phyloP scores from a whole-genome alignment of 2,888 invertebrate species.

The Psylliodes chrysocephalus region DNA sequence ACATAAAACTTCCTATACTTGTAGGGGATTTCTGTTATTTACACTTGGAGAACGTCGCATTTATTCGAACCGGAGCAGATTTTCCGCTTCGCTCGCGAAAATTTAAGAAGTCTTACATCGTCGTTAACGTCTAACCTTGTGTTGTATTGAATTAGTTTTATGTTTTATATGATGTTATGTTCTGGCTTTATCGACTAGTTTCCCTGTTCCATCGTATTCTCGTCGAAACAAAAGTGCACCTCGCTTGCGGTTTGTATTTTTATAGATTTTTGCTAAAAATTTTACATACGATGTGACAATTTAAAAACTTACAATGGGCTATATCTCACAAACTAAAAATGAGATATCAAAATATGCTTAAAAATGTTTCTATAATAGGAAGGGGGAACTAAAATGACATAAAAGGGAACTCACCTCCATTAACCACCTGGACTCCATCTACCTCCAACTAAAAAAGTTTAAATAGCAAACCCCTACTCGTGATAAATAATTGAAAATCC shows the following conservation, averaged over 20 bases:
- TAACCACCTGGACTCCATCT: too few species aligned
- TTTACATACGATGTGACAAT: not conserved
- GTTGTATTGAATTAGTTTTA: slow-evolving; percentile 20
- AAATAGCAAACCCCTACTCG: too few species aligned
- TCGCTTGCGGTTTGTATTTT: not conserved
- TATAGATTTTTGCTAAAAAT: not conserved
- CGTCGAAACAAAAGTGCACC: not conserved
- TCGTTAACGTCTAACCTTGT: slow-evolving; percentile 9
- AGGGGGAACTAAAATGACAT: too few species aligned
- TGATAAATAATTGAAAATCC: too few species aligned
- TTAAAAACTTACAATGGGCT: too few species aligned
- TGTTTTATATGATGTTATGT: slow-evolving; percentile 1
- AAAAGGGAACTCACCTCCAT: too few species aligned
- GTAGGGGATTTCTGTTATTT: not conserved
- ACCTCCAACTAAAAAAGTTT: too few species aligned
- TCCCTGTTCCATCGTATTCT: not conserved
- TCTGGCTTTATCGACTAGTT: slow-evolving; percentile 2
- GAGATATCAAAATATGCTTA: too few species aligned
- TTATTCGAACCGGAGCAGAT: not conserved
- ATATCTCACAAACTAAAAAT: too few species aligned
- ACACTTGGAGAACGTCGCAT: not conserved
- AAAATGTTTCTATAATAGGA: too few species aligned
- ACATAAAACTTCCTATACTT: not conserved
- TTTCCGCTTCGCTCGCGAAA: slow-evolving; percentile 7
- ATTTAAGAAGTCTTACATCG: slow-evolving; percentile 7